Evolutionary conservation across 2,888 invertebrate genomes (phyloP).

Genomic region (Heliothis peltigera): DNA sequence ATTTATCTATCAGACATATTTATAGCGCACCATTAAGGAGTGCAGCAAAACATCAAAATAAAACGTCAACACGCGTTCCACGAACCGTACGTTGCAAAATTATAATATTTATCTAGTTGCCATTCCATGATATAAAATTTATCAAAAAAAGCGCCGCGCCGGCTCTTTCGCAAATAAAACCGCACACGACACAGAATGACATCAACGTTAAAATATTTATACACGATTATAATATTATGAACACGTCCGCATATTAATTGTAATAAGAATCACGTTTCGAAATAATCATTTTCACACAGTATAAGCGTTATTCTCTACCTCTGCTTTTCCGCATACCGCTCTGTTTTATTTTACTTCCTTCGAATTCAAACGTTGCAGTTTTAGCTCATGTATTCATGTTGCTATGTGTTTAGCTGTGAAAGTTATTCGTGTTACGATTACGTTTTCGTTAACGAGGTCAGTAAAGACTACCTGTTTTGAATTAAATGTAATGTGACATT

Average conservation of each 20-base stretch:
- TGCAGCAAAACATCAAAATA: conserved; percentile 40
- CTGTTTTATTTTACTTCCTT: conserved; percentile 51
- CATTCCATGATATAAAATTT: conserved; percentile 47
- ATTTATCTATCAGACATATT: conserved; percentile 30
- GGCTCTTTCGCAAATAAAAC: conserved; percentile 60
- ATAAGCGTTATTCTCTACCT: conserved; percentile 64
- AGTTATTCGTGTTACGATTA: conserved; percentile 45
- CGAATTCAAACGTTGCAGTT: conserved; percentile 51
- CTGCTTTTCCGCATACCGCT: conserved; percentile 59
- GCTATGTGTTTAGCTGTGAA: conserved; percentile 44
- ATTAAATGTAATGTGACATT: conserved; percentile 50
- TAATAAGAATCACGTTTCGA: conserved; percentile 74
- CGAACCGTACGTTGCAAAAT: conserved; percentile 32
- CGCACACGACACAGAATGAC: conserved; percentile 66
- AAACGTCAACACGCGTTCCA: conserved; percentile 32
- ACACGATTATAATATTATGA: conserved; percentile 67
- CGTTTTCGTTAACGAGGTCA: conserved; percentile 57
- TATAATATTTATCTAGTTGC: conserved; percentile 51
- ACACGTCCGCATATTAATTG: conserved; percentile 68
- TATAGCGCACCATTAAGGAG: conserved; percentile 25
- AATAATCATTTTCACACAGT: conserved; percentile 70
- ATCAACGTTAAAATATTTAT: conserved; percentile 72
- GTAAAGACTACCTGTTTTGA: conserved; percentile 45
- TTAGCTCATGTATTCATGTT: conserved; percentile 20
- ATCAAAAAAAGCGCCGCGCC: conserved; percentile 38